Percentiles rank a stretch among this genome's conserved stretches.
phyloP scores from a whole-genome alignment of 2,888 invertebrate species.

The Sericinus montela region DNA sequence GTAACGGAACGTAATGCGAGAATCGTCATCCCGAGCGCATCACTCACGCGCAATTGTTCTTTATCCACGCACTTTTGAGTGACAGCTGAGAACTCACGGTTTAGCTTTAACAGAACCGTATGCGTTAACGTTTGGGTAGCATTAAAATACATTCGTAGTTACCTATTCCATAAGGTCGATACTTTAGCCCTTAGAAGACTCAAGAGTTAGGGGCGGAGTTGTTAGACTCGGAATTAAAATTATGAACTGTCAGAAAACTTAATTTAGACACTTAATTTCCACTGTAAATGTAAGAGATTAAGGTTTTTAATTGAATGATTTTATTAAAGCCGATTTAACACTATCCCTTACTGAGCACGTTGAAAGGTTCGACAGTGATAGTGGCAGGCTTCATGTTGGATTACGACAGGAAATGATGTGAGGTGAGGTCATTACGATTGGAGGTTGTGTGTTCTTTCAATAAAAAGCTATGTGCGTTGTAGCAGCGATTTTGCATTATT shows the following conservation, averaged over 20 bases:
- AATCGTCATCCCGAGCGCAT: slow-evolving; percentile 23
- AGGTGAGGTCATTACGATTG: slow-evolving; percentile 17
- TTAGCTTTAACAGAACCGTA: slow-evolving; percentile 4
- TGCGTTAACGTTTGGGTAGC: slow-evolving; percentile 19
- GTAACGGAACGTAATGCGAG: slow-evolving; percentile 15
- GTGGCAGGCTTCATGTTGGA: slow-evolving; percentile 33
- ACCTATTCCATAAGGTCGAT: slow-evolving; percentile 32
- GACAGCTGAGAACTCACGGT: slow-evolving; percentile 28
- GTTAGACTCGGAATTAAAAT: slow-evolving; percentile 34
- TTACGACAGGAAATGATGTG: slow-evolving; percentile 25
- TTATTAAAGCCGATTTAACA: slow-evolving; percentile 31
- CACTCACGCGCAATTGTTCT: slow-evolving; percentile 22
- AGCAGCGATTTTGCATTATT: slow-evolving; percentile 4
- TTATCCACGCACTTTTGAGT: slow-evolving; percentile 25
- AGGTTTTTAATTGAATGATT: slow-evolving; percentile 13
- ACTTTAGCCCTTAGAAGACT: slow-evolving; percentile 1
- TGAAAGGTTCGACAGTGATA: slow-evolving; percentile 50
- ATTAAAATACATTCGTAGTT: slow-evolving; percentile 18
- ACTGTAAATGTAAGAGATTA: neutral
- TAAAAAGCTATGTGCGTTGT: slow-evolving; percentile 1
- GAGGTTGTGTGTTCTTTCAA: slow-evolving; percentile 22
- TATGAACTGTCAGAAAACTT: slow-evolving; percentile 39
- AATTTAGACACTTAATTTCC: neutral
- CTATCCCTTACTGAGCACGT: slow-evolving; percentile 22
- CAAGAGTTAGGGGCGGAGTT: slow-evolving; percentile 29